A percentile compares a stretch with the other conserved stretches of the same genome.
phyloP scores from a whole-genome alignment of 1,140 invertebrate genomes.

The Pseudobourletiella spinata region DNA sequence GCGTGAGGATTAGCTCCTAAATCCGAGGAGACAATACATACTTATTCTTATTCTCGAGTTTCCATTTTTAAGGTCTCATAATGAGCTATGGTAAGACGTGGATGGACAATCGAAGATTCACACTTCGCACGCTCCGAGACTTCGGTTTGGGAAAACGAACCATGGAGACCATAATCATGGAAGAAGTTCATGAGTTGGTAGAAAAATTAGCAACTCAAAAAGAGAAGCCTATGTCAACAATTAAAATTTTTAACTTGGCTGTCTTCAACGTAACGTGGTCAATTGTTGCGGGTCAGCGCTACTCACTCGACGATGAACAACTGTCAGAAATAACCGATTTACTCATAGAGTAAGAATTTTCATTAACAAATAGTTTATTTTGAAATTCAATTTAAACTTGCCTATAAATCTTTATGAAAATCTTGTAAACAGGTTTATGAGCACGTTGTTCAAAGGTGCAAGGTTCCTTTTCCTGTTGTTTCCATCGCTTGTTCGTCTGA shows the following conservation, averaged over 20 bases:
- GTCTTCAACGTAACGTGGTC: constrained; percentile 75
- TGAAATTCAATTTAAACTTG: not conserved
- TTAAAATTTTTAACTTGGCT: constrained; percentile 22
- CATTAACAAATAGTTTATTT: not conserved
- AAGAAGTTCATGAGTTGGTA: constrained; percentile 52
- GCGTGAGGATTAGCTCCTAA: no score
- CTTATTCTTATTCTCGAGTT: not conserved
- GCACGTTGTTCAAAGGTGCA: not conserved
- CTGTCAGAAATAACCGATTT: constrained; percentile 13
- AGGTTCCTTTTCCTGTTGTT: not conserved
- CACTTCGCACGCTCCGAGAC: constrained; percentile 63
- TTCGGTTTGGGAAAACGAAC: constrained; percentile 68
- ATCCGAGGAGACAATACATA: no score
- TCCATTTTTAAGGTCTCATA: constrained; percentile 47
- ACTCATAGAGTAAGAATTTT: not conserved
- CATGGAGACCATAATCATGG: constrained; percentile 59
- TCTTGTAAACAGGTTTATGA: not conserved
- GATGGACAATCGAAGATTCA: constrained; percentile 71
- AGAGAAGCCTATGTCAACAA: not conserved
- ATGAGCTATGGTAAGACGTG: constrained; percentile 64
- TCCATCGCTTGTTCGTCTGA: not conserved
- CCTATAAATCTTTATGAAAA: not conserved
- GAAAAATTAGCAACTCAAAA: not conserved
- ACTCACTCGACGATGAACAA: constrained; percentile 39
- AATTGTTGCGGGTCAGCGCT: constrained; percentile 68